phyloP scores from a whole-genome alignment of 2,113 vertebrate species.

The Nanorana parkeri region DNA sequence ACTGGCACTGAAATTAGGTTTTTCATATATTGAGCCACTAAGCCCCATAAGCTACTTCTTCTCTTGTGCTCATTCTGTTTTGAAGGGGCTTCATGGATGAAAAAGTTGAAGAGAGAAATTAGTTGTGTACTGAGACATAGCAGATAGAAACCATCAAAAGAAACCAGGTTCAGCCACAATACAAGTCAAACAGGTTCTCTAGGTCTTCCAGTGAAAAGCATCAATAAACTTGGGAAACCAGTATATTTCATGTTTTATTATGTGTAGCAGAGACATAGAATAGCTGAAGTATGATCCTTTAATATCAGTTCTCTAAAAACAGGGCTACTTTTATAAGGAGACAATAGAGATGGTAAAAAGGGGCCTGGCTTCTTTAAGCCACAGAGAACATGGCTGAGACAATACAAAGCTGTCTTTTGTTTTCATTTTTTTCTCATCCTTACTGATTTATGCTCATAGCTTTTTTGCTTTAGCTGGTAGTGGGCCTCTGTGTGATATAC shows the following conservation, averaged over 20 bases:
- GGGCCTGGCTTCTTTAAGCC: constrained; percentile 25
- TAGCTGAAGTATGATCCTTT: constrained; percentile 43
- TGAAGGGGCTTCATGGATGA: too few relatives aligned
- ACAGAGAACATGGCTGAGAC: constrained; percentile 5
- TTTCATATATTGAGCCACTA: too few relatives aligned
- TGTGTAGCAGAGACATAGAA: constrained; percentile 23
- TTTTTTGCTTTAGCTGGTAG: background rate
- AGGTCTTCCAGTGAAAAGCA: background rate
- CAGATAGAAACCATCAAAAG: background rate
- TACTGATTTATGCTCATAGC: constrained; percentile 28
- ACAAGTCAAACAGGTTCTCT: constrained; percentile 4
- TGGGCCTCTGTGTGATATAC: background rate
- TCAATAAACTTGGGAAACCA: constrained; percentile 1
- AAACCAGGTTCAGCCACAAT: background rate
- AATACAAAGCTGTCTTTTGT: constrained; percentile 50
- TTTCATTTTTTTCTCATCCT: constrained; percentile 42
- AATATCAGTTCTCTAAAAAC: constrained; percentile 47
- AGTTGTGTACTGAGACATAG: background rate
- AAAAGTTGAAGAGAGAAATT: too few relatives aligned
- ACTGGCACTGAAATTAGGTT: too few relatives aligned
- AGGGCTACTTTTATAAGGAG: constrained; percentile 21
- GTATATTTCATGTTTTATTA: constrained; percentile 46
- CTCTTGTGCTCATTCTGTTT: too few relatives aligned
- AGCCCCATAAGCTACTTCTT: too few relatives aligned
- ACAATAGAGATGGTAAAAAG: constrained; percentile 32